Percentiles rank a stretch among this genome's conserved stretches.
Conservation (phyloP, 2,797 vertebrate species). For the Rhinichthys osculus region DNA sequence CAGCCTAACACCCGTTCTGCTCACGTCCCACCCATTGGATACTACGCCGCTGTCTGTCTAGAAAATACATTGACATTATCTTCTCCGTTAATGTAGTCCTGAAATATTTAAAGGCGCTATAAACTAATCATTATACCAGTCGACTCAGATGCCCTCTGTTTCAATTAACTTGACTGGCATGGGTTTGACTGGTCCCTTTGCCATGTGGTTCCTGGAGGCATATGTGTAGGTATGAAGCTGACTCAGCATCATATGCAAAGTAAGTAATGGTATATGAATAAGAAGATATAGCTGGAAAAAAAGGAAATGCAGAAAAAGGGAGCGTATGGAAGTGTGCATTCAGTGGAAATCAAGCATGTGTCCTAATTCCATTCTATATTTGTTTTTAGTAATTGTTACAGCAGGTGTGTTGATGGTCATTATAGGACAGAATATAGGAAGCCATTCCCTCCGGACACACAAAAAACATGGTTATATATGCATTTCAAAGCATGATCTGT, state of each 20-base stretch:
- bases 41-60: constrained; percentile 38
- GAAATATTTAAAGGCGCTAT: constrained; percentile 20
- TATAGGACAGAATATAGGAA: neutral
- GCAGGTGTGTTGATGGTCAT: neutral
- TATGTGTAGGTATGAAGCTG: constrained; percentile 16
- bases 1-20: constrained; percentile 36
- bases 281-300: constrained; percentile 4
- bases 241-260: neutral
- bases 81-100: constrained; percentile 30
- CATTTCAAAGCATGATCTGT: constrained; percentile 34
- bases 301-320: constrained; percentile 36
- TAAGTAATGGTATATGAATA: constrained; percentile 46
- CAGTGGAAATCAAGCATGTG: constrained; percentile 46
- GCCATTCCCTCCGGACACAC: neutral
- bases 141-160: constrained; percentile 6
- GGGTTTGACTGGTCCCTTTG: constrained; percentile 24
- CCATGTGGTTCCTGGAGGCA: constrained; percentile 7
- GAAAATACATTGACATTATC: constrained; percentile 45
- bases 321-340: constrained; percentile 21
- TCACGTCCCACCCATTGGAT: constrained; percentile 9
- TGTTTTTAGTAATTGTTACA: neutral
- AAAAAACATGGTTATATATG: constrained; percentile 10
- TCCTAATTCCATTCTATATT: constrained; percentile 43
- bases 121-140: constrained; percentile 27
- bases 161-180: constrained; percentile 42